Percentiles rank a stretch among this genome's conserved stretches.
Evolutionary conservation across 2,113 vertebrate species (phyloP).

Genomic region (Mola mola): DNA sequence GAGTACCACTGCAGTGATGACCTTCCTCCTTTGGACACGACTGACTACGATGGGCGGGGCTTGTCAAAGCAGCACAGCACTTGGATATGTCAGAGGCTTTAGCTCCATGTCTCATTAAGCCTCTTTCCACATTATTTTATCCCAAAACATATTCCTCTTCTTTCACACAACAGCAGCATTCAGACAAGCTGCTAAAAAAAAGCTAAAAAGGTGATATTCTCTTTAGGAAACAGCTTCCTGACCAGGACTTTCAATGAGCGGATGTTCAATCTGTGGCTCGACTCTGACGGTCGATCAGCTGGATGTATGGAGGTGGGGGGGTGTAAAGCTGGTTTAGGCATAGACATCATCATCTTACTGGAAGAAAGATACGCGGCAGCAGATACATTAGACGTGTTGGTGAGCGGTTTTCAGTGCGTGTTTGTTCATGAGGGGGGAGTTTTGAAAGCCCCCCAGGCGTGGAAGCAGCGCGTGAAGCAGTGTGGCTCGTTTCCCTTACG

Average conservation of each 20-base stretch:
- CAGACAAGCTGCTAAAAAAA: constrained; percentile 20
- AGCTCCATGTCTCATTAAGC: constrained; percentile 53
- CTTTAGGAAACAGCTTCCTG: constrained; percentile 14
- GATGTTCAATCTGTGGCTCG: neutral
- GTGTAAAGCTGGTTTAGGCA: constrained; percentile 20
- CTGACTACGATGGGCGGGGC: constrained; percentile 24
- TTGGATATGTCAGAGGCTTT: constrained; percentile 36
- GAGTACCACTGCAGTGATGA: neutral
- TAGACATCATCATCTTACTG: constrained; percentile 31
- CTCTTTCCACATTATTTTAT: constrained; percentile 40
- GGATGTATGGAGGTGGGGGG: neutral
- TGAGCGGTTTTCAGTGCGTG: constrained; percentile 15
- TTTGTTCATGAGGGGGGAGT: constrained; percentile 81
- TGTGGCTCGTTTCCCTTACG: constrained; percentile 96
- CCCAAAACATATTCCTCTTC: constrained; percentile 40
- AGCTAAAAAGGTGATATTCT: constrained; percentile 19
- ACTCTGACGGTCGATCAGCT: neutral
- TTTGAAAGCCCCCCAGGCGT: constrained; percentile 93
- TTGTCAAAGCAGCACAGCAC: constrained; percentile 28
- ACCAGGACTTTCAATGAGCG: neutral
- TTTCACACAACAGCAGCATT: constrained; percentile 19
- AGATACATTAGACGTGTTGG: neutral
- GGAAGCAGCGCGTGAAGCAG: constrained; percentile 95
- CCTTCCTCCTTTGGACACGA: constrained; percentile 12
- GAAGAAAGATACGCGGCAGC: constrained; percentile 54